phyloP scores from a whole-genome alignment of 2,888 invertebrate genomes.

The Eupithecia subfuscata region DNA sequence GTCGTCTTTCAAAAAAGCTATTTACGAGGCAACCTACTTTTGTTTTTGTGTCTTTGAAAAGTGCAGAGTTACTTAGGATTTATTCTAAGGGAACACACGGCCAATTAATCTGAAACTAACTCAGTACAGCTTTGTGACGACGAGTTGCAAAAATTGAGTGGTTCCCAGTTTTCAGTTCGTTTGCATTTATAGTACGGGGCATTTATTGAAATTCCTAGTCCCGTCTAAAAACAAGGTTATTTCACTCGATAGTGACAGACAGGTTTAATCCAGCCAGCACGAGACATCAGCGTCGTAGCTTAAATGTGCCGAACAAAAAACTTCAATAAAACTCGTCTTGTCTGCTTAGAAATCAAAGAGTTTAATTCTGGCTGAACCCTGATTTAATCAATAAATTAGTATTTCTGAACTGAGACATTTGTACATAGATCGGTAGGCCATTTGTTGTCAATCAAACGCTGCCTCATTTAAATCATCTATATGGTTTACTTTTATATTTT shows the following conservation, averaged over 20 bases:
- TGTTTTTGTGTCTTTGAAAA: background rate
- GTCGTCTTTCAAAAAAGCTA: background rate
- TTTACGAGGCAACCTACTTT: conserved; percentile 7
- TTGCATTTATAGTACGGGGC: background rate
- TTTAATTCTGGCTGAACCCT: background rate
- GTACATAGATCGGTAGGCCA: background rate
- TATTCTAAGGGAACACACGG: background rate
- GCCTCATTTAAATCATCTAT: background rate
- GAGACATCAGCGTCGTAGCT: conserved; percentile 55
- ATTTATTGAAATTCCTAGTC: background rate
- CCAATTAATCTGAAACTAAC: background rate
- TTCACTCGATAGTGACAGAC: conserved; percentile 43
- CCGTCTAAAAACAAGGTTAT: background rate
- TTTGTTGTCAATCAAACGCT: background rate
- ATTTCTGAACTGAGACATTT: background rate
- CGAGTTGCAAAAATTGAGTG: background rate
- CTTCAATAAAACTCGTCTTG: conserved; percentile 65
- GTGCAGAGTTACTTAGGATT: background rate
- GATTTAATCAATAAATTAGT: background rate
- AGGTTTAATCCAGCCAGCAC: conserved; percentile 49
- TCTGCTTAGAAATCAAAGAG: background rate
- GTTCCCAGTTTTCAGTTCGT: background rate
- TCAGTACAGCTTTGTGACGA: background rate
- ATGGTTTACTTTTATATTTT: background rate
- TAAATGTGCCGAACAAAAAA: conserved; percentile 70